A percentile compares a stretch with the other conserved stretches of the same genome.
These are phyloP conservation scores for Halichoeres trimaculatus DNA, from an alignment of 2,113 vertebrate genomes.

Conservation along the genomic window DNA sequence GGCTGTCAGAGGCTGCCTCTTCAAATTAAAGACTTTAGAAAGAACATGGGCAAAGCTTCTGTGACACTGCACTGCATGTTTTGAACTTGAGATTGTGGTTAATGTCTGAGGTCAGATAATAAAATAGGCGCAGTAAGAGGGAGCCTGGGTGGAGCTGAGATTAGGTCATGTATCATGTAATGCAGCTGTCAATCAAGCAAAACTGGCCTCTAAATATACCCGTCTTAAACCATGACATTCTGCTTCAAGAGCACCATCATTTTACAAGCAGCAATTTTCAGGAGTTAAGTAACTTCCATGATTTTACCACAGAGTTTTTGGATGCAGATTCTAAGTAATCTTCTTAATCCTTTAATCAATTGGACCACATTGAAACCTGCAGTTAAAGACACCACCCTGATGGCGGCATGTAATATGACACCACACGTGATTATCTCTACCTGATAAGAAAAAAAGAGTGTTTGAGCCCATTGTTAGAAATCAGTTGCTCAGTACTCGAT, in stretches of 20 bases:
- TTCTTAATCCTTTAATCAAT: too few species aligned
- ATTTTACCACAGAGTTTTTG: constrained; percentile 14
- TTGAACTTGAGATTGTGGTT: constrained; percentile 54
- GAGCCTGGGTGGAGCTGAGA: constrained; percentile 43
- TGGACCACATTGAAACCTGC: too few species aligned
- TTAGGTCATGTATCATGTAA: constrained; percentile 8
- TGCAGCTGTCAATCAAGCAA: constrained; percentile 49
- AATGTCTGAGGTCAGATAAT: constrained; percentile 52
- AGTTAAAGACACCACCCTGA: too few species aligned
- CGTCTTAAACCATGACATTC: constrained; percentile 43
- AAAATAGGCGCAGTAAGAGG: constrained; percentile 37
- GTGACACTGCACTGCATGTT: constrained; percentile 56
- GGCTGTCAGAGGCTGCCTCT: constrained; percentile 29
- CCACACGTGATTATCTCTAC: too few species aligned
- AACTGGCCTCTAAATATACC: constrained; percentile 56
- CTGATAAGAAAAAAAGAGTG: too few species aligned
- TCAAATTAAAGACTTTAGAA: constrained; percentile 66
- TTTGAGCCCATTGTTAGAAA: too few species aligned
- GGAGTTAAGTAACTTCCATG: constrained; percentile 17
- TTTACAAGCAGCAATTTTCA: constrained; percentile 37
- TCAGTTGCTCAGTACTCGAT: too few species aligned
- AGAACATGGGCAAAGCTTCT: constrained; percentile 20
- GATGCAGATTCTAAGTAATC: too few species aligned
- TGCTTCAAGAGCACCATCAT: constrained; percentile 37
- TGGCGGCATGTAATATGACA: too few species aligned